These are phyloP conservation scores for Parnassius apollo DNA, from an alignment of 2,888 invertebrate species.

Conservation along the genomic window DNA sequence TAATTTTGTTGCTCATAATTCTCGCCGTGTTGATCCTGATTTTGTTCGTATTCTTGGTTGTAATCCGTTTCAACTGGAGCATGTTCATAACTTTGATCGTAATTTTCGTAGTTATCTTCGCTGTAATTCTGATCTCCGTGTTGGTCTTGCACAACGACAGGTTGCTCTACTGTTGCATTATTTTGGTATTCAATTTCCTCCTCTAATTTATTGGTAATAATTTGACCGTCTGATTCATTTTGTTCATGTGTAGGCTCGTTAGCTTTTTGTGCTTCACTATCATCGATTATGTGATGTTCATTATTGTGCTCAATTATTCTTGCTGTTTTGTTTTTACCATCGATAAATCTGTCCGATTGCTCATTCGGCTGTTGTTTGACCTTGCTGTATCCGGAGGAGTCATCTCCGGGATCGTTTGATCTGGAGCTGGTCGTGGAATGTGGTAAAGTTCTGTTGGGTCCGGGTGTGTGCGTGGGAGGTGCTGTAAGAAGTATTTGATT, in stretches of 20 bases:
- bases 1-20: slow-evolving; percentile 54
- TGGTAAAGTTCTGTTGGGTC: slow-evolving; percentile 60
- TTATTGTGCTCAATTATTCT: slow-evolving; percentile 48
- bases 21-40: slow-evolving; percentile 36
- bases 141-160: neutral
- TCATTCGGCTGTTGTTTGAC: slow-evolving; percentile 43
- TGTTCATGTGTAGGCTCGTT: slow-evolving; percentile 12
- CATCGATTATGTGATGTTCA: slow-evolving; percentile 25
- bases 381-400: slow-evolving; percentile 66
- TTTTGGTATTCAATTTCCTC: slow-evolving; percentile 22
- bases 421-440: slow-evolving; percentile 58
- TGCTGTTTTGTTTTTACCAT: slow-evolving; percentile 44
- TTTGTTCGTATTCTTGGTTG: slow-evolving; percentile 45
- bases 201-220: slow-evolving; percentile 4
- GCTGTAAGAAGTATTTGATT: slow-evolving; percentile 47
- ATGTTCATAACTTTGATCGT: slow-evolving; percentile 47
- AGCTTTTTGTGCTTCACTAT: neutral
- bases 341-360: slow-evolving; percentile 27
- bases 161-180: slow-evolving; percentile 7
- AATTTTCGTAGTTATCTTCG: slow-evolving; percentile 48
- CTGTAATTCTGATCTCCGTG: slow-evolving; percentile 9
- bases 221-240: neutral
- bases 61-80: slow-evolving; percentile 39
- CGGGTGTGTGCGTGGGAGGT: slow-evolving; percentile 70
- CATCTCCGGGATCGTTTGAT: slow-evolving; percentile 67